These are phyloP conservation scores for Dermatemys mawii DNA, from an alignment of 2,113 vertebrate species.

Conservation along the genomic window DNA sequence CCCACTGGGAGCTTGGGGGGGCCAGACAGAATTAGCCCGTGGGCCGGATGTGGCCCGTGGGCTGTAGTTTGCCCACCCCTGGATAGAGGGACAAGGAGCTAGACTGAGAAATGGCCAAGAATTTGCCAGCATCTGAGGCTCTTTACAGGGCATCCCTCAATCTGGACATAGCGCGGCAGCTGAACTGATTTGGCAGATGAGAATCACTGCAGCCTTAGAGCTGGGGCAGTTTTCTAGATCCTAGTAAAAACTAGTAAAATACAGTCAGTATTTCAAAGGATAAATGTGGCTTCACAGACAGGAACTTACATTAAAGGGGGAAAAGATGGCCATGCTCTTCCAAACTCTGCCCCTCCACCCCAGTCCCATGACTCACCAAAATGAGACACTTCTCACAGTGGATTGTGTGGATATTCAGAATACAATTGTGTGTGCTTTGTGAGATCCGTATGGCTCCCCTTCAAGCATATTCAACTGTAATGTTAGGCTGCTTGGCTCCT, in stretches of 20 bases:
- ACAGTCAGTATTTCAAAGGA: not conserved
- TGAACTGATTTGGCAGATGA: not conserved
- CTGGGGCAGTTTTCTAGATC: not conserved
- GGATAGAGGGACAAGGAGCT: not conserved
- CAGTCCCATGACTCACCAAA: not conserved
- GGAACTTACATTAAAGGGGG: not conserved
- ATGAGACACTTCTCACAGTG: not conserved
- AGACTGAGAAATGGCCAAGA: not conserved
- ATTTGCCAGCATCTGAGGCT: not conserved
- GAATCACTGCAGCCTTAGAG: not conserved
- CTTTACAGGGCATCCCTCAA: not conserved
- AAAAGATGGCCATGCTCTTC: not conserved
- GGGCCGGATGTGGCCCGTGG: too few species aligned
- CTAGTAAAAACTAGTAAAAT: too few species aligned
- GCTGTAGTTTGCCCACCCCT: too few species aligned
- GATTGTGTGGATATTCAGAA: fast-evolving
- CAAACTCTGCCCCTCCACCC: not conserved
- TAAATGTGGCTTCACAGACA: not conserved
- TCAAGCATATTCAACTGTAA: not conserved
- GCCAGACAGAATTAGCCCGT: too few species aligned
- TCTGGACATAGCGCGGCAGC: not conserved
- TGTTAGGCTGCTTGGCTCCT: not conserved
- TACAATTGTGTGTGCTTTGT: fast-evolving
- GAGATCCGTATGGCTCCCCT: fast-evolving
- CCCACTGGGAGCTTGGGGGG: too few species aligned